A percentile compares a stretch with the other conserved stretches of the same genome.
phyloP scores from a whole-genome alignment of 2,888 invertebrate genomes.

The Camponotus fellah region DNA sequence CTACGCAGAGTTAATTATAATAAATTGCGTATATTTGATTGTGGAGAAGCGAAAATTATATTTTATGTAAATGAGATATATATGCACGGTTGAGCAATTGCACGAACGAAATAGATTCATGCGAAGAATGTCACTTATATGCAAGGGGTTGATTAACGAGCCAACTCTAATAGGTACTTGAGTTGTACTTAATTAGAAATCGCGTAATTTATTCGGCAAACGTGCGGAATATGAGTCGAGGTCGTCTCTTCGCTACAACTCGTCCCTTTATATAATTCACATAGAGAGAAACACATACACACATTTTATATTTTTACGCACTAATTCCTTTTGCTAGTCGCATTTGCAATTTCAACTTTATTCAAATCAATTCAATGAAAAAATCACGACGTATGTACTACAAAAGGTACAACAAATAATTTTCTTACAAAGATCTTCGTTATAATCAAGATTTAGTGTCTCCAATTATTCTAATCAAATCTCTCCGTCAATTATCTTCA shows the following conservation, averaged over 20 bases:
- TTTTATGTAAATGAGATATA: slow-evolving; percentile 30
- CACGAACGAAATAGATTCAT: slow-evolving; percentile 27
- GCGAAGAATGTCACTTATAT: slow-evolving; percentile 58
- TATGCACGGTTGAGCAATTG: slow-evolving; percentile 43
- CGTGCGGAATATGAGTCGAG: slow-evolving; percentile 54
- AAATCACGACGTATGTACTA: background rate
- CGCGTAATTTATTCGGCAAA: slow-evolving; percentile 72
- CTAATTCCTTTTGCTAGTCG: slow-evolving; percentile 55
- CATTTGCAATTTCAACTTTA: slow-evolving; percentile 9
- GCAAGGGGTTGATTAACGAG: slow-evolving; percentile 68
- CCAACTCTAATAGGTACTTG: slow-evolving; percentile 70
- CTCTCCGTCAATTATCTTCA: slow-evolving; percentile 24
- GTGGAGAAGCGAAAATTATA: background rate
- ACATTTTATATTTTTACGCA: slow-evolving; percentile 55
- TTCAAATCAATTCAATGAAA: background rate
- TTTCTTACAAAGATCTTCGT: background rate
- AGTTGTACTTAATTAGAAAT: slow-evolving; percentile 73
- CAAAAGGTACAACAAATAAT: background rate
- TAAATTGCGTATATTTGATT: slow-evolving; percentile 4
- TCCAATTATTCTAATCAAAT: slow-evolving; percentile 13
- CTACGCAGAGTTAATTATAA: background rate
- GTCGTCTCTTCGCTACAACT: slow-evolving; percentile 43
- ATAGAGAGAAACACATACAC: background rate
- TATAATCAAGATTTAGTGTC: background rate
- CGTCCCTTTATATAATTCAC: background rate